phyloP scores from a whole-genome alignment of 92 coral and sea anemone species.

The Zoanthus sansibaricus region DNA sequence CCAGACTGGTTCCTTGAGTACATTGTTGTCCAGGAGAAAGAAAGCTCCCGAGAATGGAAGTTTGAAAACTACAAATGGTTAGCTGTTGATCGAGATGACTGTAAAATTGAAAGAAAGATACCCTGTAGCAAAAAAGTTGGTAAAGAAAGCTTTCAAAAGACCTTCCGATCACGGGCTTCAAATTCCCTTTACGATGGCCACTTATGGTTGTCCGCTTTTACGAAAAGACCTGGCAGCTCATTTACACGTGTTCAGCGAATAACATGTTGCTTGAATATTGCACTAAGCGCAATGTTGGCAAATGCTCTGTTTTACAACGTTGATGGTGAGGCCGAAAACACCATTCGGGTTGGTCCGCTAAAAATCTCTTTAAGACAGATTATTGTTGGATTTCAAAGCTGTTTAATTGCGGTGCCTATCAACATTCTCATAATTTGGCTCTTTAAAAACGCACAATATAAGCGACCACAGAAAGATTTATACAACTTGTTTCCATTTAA shows the following conservation, averaged over 20 bases:
- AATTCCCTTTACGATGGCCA: conserved; percentile 67
- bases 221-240: conserved; percentile 53
- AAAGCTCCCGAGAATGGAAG: conserved; percentile 47
- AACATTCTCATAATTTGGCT: conserved; percentile 60
- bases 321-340: conserved; percentile 44
- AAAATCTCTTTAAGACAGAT: conserved; percentile 61
- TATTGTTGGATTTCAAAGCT: conserved; percentile 67
- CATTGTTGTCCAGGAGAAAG: conserved; percentile 44
- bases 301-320: conserved; percentile 74
- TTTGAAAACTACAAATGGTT: conserved; percentile 67
- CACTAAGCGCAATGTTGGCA: conserved; percentile 68
- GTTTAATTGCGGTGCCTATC: conserved; percentile 68
- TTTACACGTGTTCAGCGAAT: conserved; percentile 79
- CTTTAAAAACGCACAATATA: conserved; percentile 57
- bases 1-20: conserved; percentile 73
- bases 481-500: not conserved
- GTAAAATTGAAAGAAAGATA: conserved; percentile 47
- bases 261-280: conserved; percentile 64
- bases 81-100: conserved; percentile 65
- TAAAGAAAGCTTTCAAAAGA: conserved; percentile 30
- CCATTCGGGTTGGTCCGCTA: conserved; percentile 68
- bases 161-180: conserved; percentile 49
- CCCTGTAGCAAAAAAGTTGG: conserved; percentile 39
- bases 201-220: conserved; percentile 68
- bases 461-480: not conserved